Conservation (phyloP, 2,888 invertebrate genomes). For the Mechanitis mazaeus region DNA sequence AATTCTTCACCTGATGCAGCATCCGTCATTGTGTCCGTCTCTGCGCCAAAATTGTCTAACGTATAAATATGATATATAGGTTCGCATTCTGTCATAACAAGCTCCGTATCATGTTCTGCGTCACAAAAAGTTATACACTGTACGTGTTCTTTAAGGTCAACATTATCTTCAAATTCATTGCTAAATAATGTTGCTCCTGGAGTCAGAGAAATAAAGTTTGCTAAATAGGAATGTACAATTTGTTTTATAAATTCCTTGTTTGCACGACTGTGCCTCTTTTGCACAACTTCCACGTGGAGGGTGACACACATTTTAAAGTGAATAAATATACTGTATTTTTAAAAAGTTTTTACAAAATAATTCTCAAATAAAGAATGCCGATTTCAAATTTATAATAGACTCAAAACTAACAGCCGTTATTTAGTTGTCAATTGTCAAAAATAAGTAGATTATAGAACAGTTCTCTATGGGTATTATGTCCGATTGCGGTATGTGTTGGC, state of each 20-base stretch:
- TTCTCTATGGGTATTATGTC: no score
- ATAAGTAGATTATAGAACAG: no score
- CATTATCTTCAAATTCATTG: slow-evolving; percentile 45
- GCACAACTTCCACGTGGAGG: slow-evolving; percentile 62
- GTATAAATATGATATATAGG: slow-evolving; percentile 53
- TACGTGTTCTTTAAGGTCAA: slow-evolving; percentile 51
- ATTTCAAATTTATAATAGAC: background rate
- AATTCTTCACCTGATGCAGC: slow-evolving; percentile 71
- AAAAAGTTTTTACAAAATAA: background rate
- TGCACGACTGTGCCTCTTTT: slow-evolving; percentile 50
- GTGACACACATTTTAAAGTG: slow-evolving; percentile 42
- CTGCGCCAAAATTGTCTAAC: slow-evolving; percentile 51
- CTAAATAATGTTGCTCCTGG: slow-evolving; percentile 49
- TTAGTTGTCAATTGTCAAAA: no score
- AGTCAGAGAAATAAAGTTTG: slow-evolving; percentile 45
- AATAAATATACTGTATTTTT: background rate
- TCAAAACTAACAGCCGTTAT: slow-evolving; percentile 1
- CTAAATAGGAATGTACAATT: slow-evolving; percentile 47
- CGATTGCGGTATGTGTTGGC: no score
- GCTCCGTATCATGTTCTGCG: slow-evolving; percentile 47
- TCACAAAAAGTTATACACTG: slow-evolving; percentile 57
- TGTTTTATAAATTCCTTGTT: slow-evolving; percentile 47
- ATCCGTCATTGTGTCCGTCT: slow-evolving; percentile 62
- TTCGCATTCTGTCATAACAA: slow-evolving; percentile 41
- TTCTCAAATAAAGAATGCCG: background rate